Base-by-base conservation (phyloP, 1,140 invertebrate genomes). In the Lucilia sericata region DNA sequence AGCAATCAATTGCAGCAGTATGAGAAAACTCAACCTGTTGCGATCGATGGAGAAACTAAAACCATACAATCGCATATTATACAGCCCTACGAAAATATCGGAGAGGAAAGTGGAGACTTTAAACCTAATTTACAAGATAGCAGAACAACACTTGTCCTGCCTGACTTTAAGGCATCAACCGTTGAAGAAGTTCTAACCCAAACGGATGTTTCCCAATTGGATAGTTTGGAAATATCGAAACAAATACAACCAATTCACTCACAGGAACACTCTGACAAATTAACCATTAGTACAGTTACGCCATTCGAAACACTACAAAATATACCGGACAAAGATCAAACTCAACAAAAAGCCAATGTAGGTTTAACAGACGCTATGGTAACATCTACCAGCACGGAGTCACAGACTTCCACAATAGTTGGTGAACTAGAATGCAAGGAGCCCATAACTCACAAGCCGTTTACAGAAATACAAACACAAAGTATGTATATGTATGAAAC, bases 41-140 rank as follows among this genome's bases (percentile, higher is more conserved):
- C 12, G 0, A 19, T 76, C 4, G 25, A 75, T 3, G 30, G 25
- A 2, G 21, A 84, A 84, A 60, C 65, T 3, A 75, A 82, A 76
- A 21, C 70, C 2, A 5, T 74, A 14, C 65, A 84, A 74, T 87
- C 80, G 14, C 85, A 84, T 12, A 86, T 82, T 2, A 84, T 89
- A 21, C 85, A 86, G 25, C 74, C 87, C 13, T 90, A 87, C 19
- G 89, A 90, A 86, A 88, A 85, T 82, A 78, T 89, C 12, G 76
- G 42, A 10, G 74, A 87, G 17, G 86, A 87, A 21, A 84, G 86
- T 55, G 87, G 86, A 10, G 87, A 90, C 3, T 89, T 90, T 51
- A 87, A 55, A 34, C 89, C 87, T 2, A 36, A 76, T 21, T 83
- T 34, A 75, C 84, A 17, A 13, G 76, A 19, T 30, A 55, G 30